These are phyloP conservation scores for Drosophila niveifrons DNA, from an alignment of 2,888 invertebrate genomes.

Conservation along the genomic window DNA sequence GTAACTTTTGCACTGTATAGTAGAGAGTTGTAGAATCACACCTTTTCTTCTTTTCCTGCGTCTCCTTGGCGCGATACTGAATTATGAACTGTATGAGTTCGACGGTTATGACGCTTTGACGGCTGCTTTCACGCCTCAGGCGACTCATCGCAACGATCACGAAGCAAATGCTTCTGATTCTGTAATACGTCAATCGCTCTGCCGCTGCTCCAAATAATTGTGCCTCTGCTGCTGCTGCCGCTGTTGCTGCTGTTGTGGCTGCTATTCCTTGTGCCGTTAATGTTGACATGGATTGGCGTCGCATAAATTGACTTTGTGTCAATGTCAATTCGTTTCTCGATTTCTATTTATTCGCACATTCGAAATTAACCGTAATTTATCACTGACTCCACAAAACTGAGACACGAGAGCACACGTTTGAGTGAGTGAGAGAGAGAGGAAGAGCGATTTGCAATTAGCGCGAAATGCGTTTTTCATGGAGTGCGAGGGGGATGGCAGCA, in stretches of 20 bases:
- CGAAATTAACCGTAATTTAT: constrained; percentile 59
- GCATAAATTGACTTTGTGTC: constrained; percentile 67
- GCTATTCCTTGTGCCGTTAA: constrained; percentile 32
- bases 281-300: constrained; percentile 58
- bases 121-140: constrained; percentile 81
- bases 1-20: constrained; percentile 9
- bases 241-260: constrained; percentile 29
- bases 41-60: constrained; percentile 84
- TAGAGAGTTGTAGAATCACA: constrained; percentile 51
- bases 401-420: constrained; percentile 10
- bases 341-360: constrained; percentile 48
- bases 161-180: constrained; percentile 60
- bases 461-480: constrained; percentile 76
- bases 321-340: constrained; percentile 59
- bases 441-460: constrained; percentile 60
- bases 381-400: constrained; percentile 24
- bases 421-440: not conserved
- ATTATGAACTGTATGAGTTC: constrained; percentile 85
- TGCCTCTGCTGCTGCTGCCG: constrained; percentile 30
- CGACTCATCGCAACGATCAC: constrained; percentile 81
- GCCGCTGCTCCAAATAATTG: constrained; percentile 29
- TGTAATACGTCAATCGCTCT: constrained; percentile 32
- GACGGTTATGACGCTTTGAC: constrained; percentile 84
- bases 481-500: constrained; percentile 1
- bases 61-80: constrained; percentile 84